A percentile compares a stretch with the other conserved stretches of the same genome.
These are phyloP conservation scores for Holothuria leucospilota DNA, from an alignment of 53 echinoderm and acorn worm species.

Conservation along the genomic window DNA sequence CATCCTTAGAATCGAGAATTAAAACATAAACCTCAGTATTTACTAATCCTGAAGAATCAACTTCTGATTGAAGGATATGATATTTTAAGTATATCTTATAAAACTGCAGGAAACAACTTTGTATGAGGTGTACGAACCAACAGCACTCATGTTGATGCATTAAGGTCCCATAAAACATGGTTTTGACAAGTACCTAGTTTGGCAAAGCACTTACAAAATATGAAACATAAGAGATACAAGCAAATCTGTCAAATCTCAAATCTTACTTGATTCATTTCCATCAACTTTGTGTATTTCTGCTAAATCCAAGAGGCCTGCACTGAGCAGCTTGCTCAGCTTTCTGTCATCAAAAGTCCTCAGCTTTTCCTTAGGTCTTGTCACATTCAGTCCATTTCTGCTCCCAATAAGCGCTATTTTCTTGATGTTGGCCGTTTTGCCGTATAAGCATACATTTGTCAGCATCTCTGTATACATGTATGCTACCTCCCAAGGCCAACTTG, in stretches of 20 bases:
- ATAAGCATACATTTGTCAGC: conserved; percentile 79
- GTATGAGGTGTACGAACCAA: too few species aligned
- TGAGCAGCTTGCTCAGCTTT: conserved; percentile 51
- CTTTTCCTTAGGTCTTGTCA: conserved; percentile 43
- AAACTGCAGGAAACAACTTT: background rate
- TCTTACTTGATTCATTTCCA: background rate
- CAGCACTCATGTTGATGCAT: too few species aligned
- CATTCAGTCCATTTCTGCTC: conserved; percentile 59
- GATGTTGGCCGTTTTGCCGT: conserved; percentile 87
- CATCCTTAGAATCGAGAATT: too few species aligned
- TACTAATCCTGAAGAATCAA: background rate
- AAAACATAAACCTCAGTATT: too few species aligned
- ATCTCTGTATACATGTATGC: conserved; percentile 88
- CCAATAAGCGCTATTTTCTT: conserved; percentile 88
- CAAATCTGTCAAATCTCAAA: too few species aligned
- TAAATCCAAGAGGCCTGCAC: conserved; percentile 95
- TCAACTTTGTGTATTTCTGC: conserved; percentile 49
- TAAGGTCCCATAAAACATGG: too few species aligned
- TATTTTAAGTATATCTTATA: too few species aligned
- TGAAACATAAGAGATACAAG: too few species aligned
- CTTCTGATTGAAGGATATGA: background rate
- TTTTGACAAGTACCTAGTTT: too few species aligned
- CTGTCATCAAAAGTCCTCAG: background rate
- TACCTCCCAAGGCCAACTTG: conserved; percentile 94
- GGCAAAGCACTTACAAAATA: too few species aligned